Evolutionary conservation across 2,888 invertebrate species (phyloP).

Genomic region (Drosophila macrospina): DNA sequence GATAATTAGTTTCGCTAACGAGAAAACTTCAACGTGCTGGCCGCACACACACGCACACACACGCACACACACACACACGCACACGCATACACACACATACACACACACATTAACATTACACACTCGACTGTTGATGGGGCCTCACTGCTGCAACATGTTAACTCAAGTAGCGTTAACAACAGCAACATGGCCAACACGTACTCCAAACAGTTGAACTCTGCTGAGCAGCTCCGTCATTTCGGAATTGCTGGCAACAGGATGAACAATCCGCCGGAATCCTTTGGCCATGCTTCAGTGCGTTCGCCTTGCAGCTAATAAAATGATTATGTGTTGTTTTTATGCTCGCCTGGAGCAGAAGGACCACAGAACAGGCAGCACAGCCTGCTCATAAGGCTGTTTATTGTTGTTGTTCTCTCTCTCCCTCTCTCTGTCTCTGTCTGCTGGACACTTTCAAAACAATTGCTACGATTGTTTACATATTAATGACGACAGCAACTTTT

Average conservation of each 20-base stretch:
- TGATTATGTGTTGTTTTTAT: conserved; percentile 79
- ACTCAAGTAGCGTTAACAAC: conserved; percentile 67
- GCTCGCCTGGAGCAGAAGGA: conserved; percentile 41
- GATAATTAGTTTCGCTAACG: conserved; percentile 83
- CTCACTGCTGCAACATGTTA: conserved; percentile 75
- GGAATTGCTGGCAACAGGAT: conserved; percentile 58
- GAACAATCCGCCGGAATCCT: conserved; percentile 65
- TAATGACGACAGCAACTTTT: conserved; percentile 71
- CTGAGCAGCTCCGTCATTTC: conserved; percentile 16
- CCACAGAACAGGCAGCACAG: conserved; percentile 2
- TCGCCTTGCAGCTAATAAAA: conserved; percentile 73
- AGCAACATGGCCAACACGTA: conserved; percentile 57
- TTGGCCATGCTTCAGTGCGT: conserved; percentile 59
- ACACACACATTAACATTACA: conserved; percentile 30
- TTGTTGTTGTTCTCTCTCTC: neutral
- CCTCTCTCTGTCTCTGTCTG: neutral
- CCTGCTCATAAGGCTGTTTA: conserved; percentile 1
- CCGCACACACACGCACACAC: conserved; percentile 28
- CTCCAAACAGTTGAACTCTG: conserved; percentile 26
- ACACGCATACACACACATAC: conserved; percentile 20
- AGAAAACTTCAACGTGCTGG: conserved; percentile 81
- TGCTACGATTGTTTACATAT: conserved; percentile 74
- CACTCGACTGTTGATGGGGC: conserved; percentile 63
- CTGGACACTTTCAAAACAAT: conserved; percentile 64
- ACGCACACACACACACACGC: conserved; percentile 7